Base-by-base conservation (phyloP, 1,140 invertebrate species). In the Sipha flava region DNA sequence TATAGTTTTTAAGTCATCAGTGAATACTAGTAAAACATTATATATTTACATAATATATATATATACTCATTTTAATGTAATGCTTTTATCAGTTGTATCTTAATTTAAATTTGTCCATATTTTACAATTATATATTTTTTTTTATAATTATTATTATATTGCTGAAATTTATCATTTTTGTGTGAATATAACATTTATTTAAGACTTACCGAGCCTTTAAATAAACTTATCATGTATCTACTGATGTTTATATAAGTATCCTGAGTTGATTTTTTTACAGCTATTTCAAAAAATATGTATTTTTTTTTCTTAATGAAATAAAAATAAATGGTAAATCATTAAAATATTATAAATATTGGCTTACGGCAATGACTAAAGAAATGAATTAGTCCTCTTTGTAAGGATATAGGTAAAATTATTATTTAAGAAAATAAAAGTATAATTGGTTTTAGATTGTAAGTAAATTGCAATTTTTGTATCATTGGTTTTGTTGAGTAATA, bases 161-260 rank as follows among this genome's bases (percentile, higher is more conserved):
- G 21, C 70, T 57, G 21, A 77, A 9, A 59, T 59, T 77, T 9
- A 34, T 40, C 21, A 54, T 57, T 59, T 18, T 57, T 77, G 52
- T 77, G 73, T 77, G 49, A 77, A 77, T 77, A 77, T 57, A 59
- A 75, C 34, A 47, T 47, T 70, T 45, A 47, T 70, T 70, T 70
- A 70, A 70, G 40, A 70, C 21, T 45, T 70, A 70, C 2, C 16
- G 4, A 47, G 21, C 40, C 6, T 70, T 70, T 45, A 23, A 70
- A 6, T 45, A 70, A 47, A 47, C 23, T n/a, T 70, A 70, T 47
- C 47, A 70, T 47, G 23, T 29, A 70, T 43, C 23, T 45, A 31
- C 26, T 47, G 6, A 45, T 70, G 21, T 43, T 66, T 40, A 43
- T 43, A 66, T n/a, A 26, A 47, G 18, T 47, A 45, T 68, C 40